These are phyloP conservation scores for Leptinotarsa peninsularis DNA, from an alignment of 2,888 invertebrate genomes.

Conservation along the genomic window DNA sequence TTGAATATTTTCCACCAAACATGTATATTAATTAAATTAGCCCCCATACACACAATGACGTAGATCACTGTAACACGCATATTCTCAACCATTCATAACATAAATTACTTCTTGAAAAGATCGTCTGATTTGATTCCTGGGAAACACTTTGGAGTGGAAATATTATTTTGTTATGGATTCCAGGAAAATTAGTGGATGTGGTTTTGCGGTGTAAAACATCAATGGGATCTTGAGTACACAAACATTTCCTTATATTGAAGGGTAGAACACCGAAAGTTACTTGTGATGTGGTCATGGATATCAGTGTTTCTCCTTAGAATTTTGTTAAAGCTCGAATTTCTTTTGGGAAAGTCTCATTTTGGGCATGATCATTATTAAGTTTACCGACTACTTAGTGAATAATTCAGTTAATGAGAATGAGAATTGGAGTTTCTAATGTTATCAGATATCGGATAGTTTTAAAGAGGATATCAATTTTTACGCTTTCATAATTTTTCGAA, in stretches of 20 bases:
- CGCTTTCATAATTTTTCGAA: too few relatives aligned
- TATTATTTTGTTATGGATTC: slow-evolving; percentile 9
- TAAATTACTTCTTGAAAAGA: background rate
- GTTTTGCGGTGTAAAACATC: background rate
- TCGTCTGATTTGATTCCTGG: slow-evolving; percentile 4
- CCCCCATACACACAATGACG: background rate
- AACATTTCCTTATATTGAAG: background rate
- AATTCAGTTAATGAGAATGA: too few relatives aligned
- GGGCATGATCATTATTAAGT: background rate
- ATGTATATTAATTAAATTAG: background rate
- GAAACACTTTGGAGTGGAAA: slow-evolving; percentile 11
- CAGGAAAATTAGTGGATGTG: background rate
- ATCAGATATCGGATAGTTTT: too few relatives aligned
- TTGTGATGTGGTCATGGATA: background rate
- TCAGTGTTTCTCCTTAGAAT: background rate
- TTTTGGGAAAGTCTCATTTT: too few relatives aligned
- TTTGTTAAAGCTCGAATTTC: background rate
- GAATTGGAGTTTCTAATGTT: too few relatives aligned
- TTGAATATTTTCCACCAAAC: background rate
- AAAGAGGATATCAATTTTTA: too few relatives aligned
- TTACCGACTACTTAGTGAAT: too few relatives aligned
- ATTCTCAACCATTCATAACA: slow-evolving; percentile 1
- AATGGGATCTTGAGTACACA: background rate
- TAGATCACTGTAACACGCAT: background rate
- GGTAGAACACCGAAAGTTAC: background rate